Base-by-base conservation (phyloP, 2,888 invertebrate genomes). In the Acrocyrtus sp. region DNA sequence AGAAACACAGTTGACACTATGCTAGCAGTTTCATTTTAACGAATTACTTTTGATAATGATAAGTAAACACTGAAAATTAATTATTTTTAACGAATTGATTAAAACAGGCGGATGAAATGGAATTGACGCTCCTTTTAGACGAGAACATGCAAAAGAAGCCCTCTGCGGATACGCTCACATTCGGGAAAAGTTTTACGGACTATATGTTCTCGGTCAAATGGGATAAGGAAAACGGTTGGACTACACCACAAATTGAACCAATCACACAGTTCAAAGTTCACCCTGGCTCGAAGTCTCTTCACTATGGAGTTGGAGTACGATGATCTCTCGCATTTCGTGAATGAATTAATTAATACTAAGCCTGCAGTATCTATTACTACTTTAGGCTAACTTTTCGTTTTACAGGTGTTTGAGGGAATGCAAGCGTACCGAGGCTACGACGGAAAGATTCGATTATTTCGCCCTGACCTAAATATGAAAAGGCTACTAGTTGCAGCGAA, bases 351-450 rank as follows among this genome's bases (percentile, higher is more conserved):
- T n/a, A n/a, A n/a, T n/a, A n/a, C n/a, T n/a, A n/a, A n/a, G n/a
- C n/a, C n/a, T n/a, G n/a, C 85, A 21, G 19, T 6, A 58, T n/a
- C 50, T 53, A 15, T 8, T 6, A 8, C 39, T n/a, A n/a, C n/a
- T n/a, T n/a, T n/a, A n/a, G n/a, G n/a, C n/a, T n/a, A n/a, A n/a
- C n/a, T n/a, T n/a, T n/a, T 29, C 29, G 62, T 54, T 83, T 82
- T 85, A 27, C 85, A 98, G 96, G 87, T 98, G 78, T 99, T 99
- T 84, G 99, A 99, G 88, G 99, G 99, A 61, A 89, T 98, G 90
- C 99, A 99, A 86, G 98, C 97, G 0, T 99, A 94, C 86, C 89
- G 96, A 81, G 96, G 98, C 8, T 88, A 90, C 12, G 98, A 99
- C 86, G 94, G 93, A 68, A 92, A 90, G 86, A 93, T 99, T 80